A percentile compares a stretch with the other conserved stretches of the same genome.
phyloP scores from a whole-genome alignment of 2,113 vertebrate species.

The Muscicapa adusta region DNA sequence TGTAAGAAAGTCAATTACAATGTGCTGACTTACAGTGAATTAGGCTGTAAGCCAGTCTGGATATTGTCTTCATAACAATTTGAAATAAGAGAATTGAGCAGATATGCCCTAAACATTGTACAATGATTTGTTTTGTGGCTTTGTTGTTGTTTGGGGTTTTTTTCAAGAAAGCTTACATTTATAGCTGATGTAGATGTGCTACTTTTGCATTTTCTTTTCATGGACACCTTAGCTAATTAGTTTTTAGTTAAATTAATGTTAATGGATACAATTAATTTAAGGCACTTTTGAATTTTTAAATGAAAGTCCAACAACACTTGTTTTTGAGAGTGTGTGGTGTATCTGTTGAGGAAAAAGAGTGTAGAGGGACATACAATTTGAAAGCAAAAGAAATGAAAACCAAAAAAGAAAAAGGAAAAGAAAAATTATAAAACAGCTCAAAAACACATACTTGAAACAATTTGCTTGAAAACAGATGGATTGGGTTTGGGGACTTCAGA shows the following conservation, averaged over 20 bases:
- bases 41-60: neutral
- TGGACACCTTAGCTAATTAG: neutral
- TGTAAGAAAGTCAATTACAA: neutral
- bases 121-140: neutral
- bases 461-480: neutral
- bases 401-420: neutral
- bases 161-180: neutral
- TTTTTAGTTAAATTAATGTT: neutral
- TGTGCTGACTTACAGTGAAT: neutral
- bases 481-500: neutral
- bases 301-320: neutral
- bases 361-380: neutral
- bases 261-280: neutral
- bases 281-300: neutral
- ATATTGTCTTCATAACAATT: neutral
- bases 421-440: neutral
- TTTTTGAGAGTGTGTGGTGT: neutral
- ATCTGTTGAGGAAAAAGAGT: neutral
- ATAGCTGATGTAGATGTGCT: neutral
- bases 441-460: neutral
- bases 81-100: neutral
- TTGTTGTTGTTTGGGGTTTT: neutral
- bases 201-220: neutral
- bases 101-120: neutral
- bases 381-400: neutral